Percentiles rank a stretch among this genome's conserved stretches.
Conservation (phyloP, 1,140 invertebrate species). For the Lasioglossum baleicum region DNA sequence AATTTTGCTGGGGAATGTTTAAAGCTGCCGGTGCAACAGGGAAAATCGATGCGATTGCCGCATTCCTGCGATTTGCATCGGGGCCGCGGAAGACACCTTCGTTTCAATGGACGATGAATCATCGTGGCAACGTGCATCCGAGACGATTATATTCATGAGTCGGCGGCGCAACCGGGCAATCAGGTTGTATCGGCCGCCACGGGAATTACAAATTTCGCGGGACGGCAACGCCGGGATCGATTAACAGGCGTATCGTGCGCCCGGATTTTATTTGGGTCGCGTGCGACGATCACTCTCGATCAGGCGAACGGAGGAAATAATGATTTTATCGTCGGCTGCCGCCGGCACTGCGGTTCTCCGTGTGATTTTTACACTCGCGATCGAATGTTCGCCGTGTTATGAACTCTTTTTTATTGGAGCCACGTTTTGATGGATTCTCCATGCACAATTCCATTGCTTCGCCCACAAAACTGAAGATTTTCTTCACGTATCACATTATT, state of each 20-base stretch:
- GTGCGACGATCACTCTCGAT: neutral
- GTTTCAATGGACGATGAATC: slow-evolving; percentile 22
- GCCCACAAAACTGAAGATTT: no score
- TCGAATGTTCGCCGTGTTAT: no score
- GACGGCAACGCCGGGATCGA: neutral
- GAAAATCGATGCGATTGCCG: slow-evolving; percentile 19
- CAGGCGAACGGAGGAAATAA: neutral
- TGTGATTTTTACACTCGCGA: no score
- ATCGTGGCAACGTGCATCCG: neutral
- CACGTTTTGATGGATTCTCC: no score
- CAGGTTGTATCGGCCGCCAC: neutral
- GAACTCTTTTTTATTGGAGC: slow-evolving; percentile 1
- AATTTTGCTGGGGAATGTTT: slow-evolving; percentile 23
- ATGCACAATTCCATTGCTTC: no score
- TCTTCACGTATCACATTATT: no score
- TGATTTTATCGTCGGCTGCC: no score
- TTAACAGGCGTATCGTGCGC: neutral
- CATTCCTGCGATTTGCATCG: slow-evolving; percentile 3
- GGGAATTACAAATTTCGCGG: slow-evolving; percentile 24
- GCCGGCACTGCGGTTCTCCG: no score
- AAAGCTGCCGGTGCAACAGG: neutral
- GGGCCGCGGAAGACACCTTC: neutral
- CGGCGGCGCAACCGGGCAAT: slow-evolving; percentile 7
- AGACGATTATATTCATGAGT: neutral
- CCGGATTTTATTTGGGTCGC: slow-evolving; percentile 2